Evolutionary conservation across 2,888 invertebrate genomes (phyloP), one percentile per base, ranked within the genome.

Genomic region (Eupithecia vulgata): DNA sequence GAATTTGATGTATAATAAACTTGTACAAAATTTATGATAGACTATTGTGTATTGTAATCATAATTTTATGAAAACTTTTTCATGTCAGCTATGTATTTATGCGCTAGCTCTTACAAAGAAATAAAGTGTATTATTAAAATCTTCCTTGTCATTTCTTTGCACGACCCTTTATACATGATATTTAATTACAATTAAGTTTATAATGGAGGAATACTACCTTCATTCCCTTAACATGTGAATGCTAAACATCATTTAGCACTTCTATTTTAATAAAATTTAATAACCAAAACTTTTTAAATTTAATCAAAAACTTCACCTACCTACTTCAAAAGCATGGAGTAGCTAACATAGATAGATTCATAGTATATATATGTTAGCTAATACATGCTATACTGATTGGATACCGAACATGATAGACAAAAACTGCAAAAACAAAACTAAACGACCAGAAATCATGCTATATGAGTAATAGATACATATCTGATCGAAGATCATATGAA

Each of bases 1-100:
- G 75, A 79, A 81, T 79, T 81, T 67, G 79, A 82, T 74, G 75
- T 79, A 87, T 83, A 84, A 81, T 70, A 83, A 86, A 86, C 84
- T 81, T 93, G 92, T 94, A 94, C 92, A 94, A 93, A 91, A 90
- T 86, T 88, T 90, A 90, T 80, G 78, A 83, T 91, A 91, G 87
- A 80, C 85, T 84, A 85, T 83, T 84, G 83, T 81, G 78, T 88
- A 89, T 86, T 85, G 82, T 88, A 91, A 88, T 90, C 90, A 89
- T 91, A 85, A 37, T n/a, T 57, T 86, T 73, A 81, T 82, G 84
- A 84, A 87, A 86, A 88, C 84, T 90, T 88, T 90, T 91, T 84
- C 81, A 82, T 86, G 84, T 86, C 85, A 89, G 83, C 82, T 88
- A 87, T 90, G 85, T 89, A 91, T 92, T 90, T 92, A 91, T 92